A percentile compares a stretch with the other conserved stretches of the same genome.
phyloP scores from a whole-genome alignment of 64 coral and sea anemone species.

The Porites lutea region DNA sequence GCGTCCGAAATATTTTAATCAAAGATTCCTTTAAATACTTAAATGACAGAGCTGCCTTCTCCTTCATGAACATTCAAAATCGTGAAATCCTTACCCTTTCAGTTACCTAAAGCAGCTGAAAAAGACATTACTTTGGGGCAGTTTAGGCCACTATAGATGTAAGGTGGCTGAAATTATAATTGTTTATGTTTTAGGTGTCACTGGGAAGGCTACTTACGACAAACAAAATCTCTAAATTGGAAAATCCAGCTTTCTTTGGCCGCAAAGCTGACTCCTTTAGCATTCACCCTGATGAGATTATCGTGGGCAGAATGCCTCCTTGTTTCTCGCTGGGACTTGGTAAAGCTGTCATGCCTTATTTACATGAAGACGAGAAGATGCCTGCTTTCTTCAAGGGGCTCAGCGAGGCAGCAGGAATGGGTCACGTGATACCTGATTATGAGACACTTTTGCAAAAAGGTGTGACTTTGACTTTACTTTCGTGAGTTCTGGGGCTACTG shows the following conservation, averaged over 20 bases:
- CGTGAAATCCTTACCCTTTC: too few species aligned
- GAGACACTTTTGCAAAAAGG: conserved; percentile 66
- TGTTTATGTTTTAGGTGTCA: neutral
- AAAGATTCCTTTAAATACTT: too few species aligned
- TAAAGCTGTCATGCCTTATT: conserved; percentile 67
- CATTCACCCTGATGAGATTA: conserved; percentile 73
- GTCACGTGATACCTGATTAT: conserved; percentile 68
- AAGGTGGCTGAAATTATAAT: too few species aligned
- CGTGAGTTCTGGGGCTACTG: neutral
- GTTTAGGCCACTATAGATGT: too few species aligned
- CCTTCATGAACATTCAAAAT: too few species aligned
- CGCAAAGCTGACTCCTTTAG: conserved; percentile 43
- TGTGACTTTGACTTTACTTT: neutral
- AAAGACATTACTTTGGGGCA: too few species aligned
- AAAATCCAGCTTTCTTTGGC: conserved; percentile 47
- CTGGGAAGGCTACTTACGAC: conserved; percentile 55
- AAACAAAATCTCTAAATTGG: conserved; percentile 47
- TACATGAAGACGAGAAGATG: conserved; percentile 64
- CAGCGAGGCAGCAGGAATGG: conserved; percentile 69
- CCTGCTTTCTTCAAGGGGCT: conserved; percentile 77
- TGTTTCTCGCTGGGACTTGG: conserved; percentile 79
- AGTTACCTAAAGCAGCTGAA: too few species aligned
- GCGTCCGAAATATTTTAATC: too few species aligned
- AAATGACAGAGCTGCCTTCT: too few species aligned
- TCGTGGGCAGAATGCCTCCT: conserved; percentile 68